phyloP scores from a whole-genome alignment of 2,888 invertebrate species.

The Diarsia rubi region DNA sequence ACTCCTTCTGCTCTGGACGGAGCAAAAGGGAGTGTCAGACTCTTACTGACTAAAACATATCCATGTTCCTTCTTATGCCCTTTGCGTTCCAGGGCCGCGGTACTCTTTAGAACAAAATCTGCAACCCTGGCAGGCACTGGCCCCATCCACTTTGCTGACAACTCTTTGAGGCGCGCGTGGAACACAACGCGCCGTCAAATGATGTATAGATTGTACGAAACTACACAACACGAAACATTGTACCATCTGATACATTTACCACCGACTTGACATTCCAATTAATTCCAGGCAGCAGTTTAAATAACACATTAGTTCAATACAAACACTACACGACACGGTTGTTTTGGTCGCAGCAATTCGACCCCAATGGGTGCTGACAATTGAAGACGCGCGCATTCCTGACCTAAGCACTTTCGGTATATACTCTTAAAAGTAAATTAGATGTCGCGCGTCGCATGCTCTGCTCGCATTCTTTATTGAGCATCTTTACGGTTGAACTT shows the following conservation, averaged over 20 bases:
- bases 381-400: conserved; percentile 32
- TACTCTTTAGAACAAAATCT: too few relatives aligned
- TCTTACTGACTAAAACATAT: too few relatives aligned
- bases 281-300: conserved; percentile 3
- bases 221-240: not conserved
- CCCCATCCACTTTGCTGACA: too few relatives aligned
- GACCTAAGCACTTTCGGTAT: not conserved
- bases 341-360: conserved; percentile 25
- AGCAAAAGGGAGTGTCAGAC: too few relatives aligned
- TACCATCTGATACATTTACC: not conserved
- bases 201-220: not conserved
- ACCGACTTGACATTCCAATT: not conserved
- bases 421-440: conserved; percentile 30
- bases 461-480: conserved; percentile 15
- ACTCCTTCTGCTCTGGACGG: too few relatives aligned
- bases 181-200: too few relatives aligned
- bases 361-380: conserved; percentile 23
- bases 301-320: conserved; percentile 10
- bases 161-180: too few relatives aligned
- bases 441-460: conserved; percentile 9
- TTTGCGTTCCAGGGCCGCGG: too few relatives aligned
- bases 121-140: too few relatives aligned
- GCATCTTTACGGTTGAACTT: conserved; percentile 4
- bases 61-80: too few relatives aligned
- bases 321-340: conserved; percentile 5